A percentile compares a stretch with the other conserved stretches of the same genome.
Evolutionary conservation across 1,140 invertebrate species (phyloP).

Genomic region (Neoseiulus cucumeris): DNA sequence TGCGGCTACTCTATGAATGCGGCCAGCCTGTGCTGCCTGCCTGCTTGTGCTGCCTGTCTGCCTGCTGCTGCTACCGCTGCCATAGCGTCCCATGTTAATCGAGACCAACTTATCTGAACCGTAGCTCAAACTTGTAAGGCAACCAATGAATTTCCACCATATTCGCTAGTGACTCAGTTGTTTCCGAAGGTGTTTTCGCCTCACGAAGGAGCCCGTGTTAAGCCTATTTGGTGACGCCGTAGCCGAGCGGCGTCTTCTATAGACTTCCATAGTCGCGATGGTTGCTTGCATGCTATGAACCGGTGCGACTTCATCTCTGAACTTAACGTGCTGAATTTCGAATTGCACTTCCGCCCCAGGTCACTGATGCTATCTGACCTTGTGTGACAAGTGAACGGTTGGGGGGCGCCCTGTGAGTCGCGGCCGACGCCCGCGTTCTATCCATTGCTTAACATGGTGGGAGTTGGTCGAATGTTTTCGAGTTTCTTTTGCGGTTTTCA

Average conservation of each 20-base stretch:
- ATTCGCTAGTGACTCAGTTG: too few species aligned
- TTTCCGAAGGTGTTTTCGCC: too few species aligned
- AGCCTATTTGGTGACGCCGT: slow-evolving; percentile 10
- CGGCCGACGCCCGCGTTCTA: neutral
- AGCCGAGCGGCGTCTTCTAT: slow-evolving; percentile 6
- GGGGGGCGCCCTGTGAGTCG: neutral
- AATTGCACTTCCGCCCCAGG: too few species aligned
- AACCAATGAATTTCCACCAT: too few species aligned
- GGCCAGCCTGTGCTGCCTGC: neutral
- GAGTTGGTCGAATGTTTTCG: neutral
- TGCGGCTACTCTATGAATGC: neutral
- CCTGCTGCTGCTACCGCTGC: neutral
- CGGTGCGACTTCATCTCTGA: neutral
- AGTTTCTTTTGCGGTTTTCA: too few species aligned
- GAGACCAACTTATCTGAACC: neutral
- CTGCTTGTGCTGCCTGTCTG: neutral
- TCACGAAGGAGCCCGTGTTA: neutral
- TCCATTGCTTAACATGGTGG: neutral
- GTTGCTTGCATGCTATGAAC: neutral
- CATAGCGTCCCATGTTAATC: slow-evolving; percentile 10
- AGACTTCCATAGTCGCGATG: neutral
- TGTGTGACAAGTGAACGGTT: neutral
- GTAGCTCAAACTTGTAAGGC: too few species aligned
- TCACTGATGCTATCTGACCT: neutral
- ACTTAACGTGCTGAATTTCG: too few species aligned